phyloP scores from a whole-genome alignment of 2,797 vertebrate genomes.

The Cuculus canorus region DNA sequence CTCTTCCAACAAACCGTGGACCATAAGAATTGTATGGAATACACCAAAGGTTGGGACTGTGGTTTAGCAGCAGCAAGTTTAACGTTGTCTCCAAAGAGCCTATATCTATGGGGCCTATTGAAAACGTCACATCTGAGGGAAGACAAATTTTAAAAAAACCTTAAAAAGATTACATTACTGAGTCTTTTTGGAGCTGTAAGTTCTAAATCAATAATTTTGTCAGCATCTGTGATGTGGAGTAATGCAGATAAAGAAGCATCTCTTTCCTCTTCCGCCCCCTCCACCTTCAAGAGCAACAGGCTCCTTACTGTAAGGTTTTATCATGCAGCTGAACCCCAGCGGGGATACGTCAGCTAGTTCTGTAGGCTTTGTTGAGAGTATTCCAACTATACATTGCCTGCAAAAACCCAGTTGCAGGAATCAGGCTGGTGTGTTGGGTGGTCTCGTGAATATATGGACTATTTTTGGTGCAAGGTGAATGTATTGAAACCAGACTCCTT shows the following conservation, averaged over 20 bases:
- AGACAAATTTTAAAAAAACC: no score
- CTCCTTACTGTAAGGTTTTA: slow-evolving; percentile 13
- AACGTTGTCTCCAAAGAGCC: slow-evolving; percentile 43
- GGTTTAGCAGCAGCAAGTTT: slow-evolving; percentile 36
- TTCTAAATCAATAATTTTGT: slow-evolving; percentile 75
- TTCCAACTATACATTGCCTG: slow-evolving; percentile 9
- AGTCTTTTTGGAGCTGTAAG: slow-evolving; percentile 66
- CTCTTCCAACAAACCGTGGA: slow-evolving; percentile 58
- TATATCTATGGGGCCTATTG: slow-evolving; percentile 44
- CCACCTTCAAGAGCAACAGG: neutral
- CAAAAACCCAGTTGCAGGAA: slow-evolving; percentile 22
- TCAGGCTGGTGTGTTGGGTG: slow-evolving; percentile 16
- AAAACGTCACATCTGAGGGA: slow-evolving; percentile 47
- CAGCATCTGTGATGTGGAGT: slow-evolving; percentile 68
- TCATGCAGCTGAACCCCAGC: neutral
- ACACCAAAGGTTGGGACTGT: slow-evolving; percentile 29
- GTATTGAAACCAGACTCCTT: slow-evolving; percentile 10
- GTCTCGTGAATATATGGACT: slow-evolving; percentile 1
- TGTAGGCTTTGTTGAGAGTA: slow-evolving; percentile 56
- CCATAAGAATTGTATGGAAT: neutral
- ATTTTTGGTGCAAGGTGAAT: neutral
- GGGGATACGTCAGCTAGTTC: slow-evolving; percentile 39
- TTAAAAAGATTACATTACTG: slow-evolving; percentile 44
- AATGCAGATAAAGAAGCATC: slow-evolving; percentile 58
- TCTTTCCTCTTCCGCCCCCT: neutral